phyloP scores from a whole-genome alignment of 2,113 vertebrate species.

The Vombatus ursinus region DNA sequence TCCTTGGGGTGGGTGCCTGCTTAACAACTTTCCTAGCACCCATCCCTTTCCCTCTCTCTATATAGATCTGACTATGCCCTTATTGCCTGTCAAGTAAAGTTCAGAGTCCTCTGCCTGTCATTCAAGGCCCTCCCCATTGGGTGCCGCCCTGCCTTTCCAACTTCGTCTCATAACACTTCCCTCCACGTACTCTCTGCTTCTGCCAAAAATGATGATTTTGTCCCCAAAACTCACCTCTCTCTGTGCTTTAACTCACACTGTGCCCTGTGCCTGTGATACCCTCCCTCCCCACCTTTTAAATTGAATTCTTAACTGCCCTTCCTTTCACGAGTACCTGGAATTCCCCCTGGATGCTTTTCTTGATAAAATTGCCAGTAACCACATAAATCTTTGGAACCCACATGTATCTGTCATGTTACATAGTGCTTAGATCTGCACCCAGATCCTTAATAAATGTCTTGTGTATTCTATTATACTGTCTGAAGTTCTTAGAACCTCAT shows the following conservation, averaged over 20 bases:
- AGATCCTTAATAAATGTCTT: neutral
- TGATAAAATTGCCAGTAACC: neutral
- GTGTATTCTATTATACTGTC: neutral
- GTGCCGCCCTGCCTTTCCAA: neutral
- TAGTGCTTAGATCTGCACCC: neutral
- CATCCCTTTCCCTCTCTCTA: neutral
- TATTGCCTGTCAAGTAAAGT: neutral
- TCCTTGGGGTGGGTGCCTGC: neutral
- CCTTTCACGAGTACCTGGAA: neutral
- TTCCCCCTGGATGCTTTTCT: neutral
- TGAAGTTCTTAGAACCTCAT: neutral
- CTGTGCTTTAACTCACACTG: no score
- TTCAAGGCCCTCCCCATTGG: neutral
- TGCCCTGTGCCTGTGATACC: neutral
- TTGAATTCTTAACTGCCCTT: neutral
- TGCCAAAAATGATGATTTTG: neutral
- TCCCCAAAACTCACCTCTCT: neutral
- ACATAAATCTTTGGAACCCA: neutral
- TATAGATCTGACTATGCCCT: neutral
- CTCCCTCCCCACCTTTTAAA: neutral
- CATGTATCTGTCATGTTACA: neutral
- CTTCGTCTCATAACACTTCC: neutral
- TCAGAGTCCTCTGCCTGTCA: neutral
- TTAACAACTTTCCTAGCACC: neutral
- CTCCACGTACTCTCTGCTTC: neutral